Conservation (phyloP, 2,113 vertebrate species). For the Tenrec ecaudatus region DNA sequence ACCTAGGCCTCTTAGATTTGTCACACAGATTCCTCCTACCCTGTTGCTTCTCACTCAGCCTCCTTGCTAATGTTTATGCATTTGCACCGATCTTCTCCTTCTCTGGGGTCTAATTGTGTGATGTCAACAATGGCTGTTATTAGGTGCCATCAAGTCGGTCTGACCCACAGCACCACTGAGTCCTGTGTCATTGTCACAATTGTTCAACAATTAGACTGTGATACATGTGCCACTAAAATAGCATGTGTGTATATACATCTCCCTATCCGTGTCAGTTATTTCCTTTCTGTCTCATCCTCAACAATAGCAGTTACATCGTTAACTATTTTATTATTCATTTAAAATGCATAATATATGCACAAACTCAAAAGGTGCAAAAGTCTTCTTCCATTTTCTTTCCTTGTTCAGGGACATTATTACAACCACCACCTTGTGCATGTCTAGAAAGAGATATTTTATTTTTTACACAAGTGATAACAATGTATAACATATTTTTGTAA, state of each 20-base stretch:
- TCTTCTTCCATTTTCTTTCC: background rate
- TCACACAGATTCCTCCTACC: conserved; percentile 5
- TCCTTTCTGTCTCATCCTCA: background rate
- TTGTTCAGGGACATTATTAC: background rate
- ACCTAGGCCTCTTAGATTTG: background rate
- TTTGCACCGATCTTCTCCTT: conserved; percentile 14
- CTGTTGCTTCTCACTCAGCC: background rate
- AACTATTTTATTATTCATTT: background rate
- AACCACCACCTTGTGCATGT: background rate
- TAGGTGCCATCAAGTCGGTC: too few species aligned
- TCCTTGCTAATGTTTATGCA: conserved; percentile 34
- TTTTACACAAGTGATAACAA: conserved; percentile 23
- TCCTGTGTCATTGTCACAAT: too few species aligned
- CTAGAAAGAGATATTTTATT: background rate
- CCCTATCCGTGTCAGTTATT: background rate
- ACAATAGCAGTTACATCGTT: background rate
- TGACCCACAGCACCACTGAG: too few species aligned
- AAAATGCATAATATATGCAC: background rate
- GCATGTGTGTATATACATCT: background rate
- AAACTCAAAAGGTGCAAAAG: background rate
- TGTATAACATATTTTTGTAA: background rate
- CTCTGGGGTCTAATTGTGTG: background rate
- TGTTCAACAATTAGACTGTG: background rate
- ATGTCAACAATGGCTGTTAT: background rate
- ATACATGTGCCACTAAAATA: background rate